A percentile compares a stretch with the other conserved stretches of the same genome.
phyloP scores from a whole-genome alignment of 2,113 vertebrate genomes.

The Tragelaphus imberbis region DNA sequence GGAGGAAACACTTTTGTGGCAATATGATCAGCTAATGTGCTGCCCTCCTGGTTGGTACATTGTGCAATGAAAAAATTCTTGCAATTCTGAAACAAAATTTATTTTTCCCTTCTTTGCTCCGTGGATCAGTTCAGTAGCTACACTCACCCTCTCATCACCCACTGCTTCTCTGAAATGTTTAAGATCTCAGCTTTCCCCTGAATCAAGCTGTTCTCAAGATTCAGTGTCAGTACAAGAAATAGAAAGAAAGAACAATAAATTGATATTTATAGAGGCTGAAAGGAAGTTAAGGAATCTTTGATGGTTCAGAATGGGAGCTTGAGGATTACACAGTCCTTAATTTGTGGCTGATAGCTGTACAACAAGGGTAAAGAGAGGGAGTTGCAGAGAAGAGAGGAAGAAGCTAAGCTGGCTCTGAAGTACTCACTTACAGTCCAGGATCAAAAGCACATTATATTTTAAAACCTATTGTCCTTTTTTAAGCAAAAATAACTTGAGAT shows the following conservation, averaged over 20 bases:
- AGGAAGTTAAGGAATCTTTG: not conserved
- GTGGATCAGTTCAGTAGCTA: not conserved
- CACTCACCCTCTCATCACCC: not conserved
- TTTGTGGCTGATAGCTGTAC: not conserved
- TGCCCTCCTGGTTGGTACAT: not conserved
- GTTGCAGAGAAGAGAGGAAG: not conserved
- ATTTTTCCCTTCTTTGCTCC: not conserved
- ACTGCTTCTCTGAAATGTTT: not conserved
- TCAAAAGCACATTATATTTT: not conserved
- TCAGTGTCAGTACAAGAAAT: not conserved
- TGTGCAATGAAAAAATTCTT: not conserved
- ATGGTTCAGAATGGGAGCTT: not conserved
- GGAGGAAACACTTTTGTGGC: not conserved
- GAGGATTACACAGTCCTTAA: not conserved
- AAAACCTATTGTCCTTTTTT: not conserved
- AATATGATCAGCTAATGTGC: not conserved
- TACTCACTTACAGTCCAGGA: not conserved
- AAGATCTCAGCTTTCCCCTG: not conserved
- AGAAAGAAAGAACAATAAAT: not conserved
- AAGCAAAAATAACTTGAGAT: not conserved
- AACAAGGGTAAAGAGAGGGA: not conserved
- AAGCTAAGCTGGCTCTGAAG: not conserved
- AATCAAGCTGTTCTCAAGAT: not conserved
- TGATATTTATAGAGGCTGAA: not conserved
- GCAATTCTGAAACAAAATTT: not conserved